phyloP scores from a whole-genome alignment of 2,113 vertebrate species.

The Pipa parva region DNA sequence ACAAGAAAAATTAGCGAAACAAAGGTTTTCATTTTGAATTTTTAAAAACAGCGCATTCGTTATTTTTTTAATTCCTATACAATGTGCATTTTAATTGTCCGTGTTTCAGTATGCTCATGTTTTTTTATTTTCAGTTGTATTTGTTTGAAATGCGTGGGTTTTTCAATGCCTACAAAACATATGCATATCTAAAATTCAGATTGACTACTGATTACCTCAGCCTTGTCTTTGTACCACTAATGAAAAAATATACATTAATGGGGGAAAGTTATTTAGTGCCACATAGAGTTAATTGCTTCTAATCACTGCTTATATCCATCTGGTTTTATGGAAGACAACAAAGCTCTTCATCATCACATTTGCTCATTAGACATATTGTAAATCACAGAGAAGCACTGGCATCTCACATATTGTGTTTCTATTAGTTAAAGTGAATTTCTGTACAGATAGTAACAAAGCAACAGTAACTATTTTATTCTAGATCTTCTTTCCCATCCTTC shows the following conservation, averaged over 20 bases:
- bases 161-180: slow-evolving; percentile 37
- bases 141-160: slow-evolving; percentile 1
- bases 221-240: slow-evolving; percentile 65
- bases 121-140: slow-evolving; percentile 25
- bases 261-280: slow-evolving; percentile 86
- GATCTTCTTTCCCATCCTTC: background rate
- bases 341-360: slow-evolving; percentile 79
- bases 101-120: slow-evolving; percentile 35
- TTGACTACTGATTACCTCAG: slow-evolving; percentile 56
- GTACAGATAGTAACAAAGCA: slow-evolving; percentile 19
- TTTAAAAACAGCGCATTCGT: background rate
- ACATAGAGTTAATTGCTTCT: slow-evolving; percentile 87
- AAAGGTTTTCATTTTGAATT: background rate
- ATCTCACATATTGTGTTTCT: slow-evolving; percentile 60
- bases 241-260: slow-evolving; percentile 82
- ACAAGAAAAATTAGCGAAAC: background rate
- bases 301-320: slow-evolving; percentile 88
- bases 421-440: slow-evolving; percentile 57
- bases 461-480: slow-evolving; percentile 4
- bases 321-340: slow-evolving; percentile 87
- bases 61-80: background rate
- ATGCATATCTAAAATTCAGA: slow-evolving; percentile 74
- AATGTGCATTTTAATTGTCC: slow-evolving; percentile 3
- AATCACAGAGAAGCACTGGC: slow-evolving; percentile 67
- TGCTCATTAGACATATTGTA: slow-evolving; percentile 81